Evolutionary conservation across 2,888 invertebrate genomes (phyloP).

Genomic region (Dioctria rufipes): DNA sequence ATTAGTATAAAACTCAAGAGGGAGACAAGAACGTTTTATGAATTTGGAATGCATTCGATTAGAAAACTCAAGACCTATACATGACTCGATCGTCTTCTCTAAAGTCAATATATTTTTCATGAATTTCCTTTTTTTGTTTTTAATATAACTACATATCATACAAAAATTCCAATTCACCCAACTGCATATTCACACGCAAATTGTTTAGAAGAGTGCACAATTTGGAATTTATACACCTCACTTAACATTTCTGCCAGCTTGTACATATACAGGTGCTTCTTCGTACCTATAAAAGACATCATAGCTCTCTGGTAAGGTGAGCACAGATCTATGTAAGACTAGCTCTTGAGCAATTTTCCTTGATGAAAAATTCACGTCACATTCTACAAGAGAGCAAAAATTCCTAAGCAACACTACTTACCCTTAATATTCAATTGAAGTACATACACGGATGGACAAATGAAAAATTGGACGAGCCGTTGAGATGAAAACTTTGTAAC

Average conservation of each 20-base stretch:
- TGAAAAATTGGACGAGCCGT: no score
- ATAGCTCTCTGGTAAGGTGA: no score
- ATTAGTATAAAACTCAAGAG: no score
- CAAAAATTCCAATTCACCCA: not conserved
- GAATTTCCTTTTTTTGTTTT: not conserved
- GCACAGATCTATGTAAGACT: not conserved
- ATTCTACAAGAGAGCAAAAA: conserved; percentile 2
- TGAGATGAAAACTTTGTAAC: conserved; percentile 7
- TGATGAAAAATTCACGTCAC: conserved; percentile 33
- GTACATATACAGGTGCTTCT: no score
- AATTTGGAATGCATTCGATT: no score
- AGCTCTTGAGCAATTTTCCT: conserved; percentile 7
- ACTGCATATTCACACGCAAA: conserved; percentile 36
- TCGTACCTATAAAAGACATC: no score
- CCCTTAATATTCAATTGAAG: conserved; percentile 41
- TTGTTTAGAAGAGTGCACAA: not conserved
- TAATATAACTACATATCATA: not conserved
- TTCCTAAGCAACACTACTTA: conserved; percentile 31
- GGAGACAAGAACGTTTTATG: no score
- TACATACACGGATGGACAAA: not conserved
- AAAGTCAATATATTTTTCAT: conserved; percentile 14
- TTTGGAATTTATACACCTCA: no score
- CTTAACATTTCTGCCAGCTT: no score
- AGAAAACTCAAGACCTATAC: no score
- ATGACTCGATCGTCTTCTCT: no score